Percentiles rank a stretch among this genome's conserved stretches.
Evolutionary conservation across 1,140 invertebrate species (phyloP).

Genomic region (Gonioctena quinquepunctata): DNA sequence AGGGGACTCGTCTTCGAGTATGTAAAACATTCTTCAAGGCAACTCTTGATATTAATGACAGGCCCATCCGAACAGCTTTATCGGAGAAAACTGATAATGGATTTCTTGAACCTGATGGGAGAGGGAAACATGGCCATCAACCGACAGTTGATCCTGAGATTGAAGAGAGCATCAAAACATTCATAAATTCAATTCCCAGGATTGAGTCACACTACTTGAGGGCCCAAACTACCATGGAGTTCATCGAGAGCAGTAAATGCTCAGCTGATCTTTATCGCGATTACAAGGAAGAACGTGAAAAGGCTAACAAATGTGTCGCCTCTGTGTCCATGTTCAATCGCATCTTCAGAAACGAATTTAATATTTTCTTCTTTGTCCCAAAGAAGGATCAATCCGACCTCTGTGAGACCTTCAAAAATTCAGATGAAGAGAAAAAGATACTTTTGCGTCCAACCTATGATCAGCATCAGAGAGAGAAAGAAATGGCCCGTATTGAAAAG

Average conservation of each 20-base stretch:
- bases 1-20: too few species aligned
- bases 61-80: too few species aligned
- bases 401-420: conserved; percentile 48
- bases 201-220: conserved; percentile 50
- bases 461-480: conserved; percentile 42
- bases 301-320: conserved; percentile 18
- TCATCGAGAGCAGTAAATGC: conserved; percentile 47
- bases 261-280: conserved; percentile 41
- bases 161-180: conserved; percentile 20
- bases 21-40: too few species aligned
- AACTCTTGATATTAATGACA: too few species aligned
- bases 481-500: conserved; percentile 38
- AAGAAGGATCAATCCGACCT: conserved; percentile 55
- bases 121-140: conserved; percentile 18
- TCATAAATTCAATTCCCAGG: conserved; percentile 43
- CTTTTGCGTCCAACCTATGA: conserved; percentile 38
- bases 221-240: conserved; percentile 40
- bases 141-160: conserved; percentile 23
- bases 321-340: conserved; percentile 24
- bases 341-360: conserved; percentile 48
- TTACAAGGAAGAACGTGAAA: conserved; percentile 25
- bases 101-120: background rate
- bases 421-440: conserved; percentile 39
- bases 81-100: background rate
- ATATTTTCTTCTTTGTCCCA: conserved; percentile 50